Evolutionary conservation across 2,888 invertebrate genomes (phyloP).

Genomic region (Orchestes rusci): DNA sequence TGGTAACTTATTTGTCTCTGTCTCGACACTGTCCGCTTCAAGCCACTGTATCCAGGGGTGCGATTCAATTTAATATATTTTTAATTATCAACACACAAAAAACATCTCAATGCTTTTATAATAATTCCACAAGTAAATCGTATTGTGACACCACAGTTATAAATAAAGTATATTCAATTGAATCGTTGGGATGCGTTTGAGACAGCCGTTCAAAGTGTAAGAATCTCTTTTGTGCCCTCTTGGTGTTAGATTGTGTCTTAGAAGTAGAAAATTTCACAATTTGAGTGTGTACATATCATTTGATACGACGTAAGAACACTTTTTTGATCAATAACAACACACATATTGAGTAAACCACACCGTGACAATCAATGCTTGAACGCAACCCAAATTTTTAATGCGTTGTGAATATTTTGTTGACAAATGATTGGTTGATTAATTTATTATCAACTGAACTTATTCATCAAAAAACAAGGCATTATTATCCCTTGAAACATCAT

Average conservation of each 20-base stretch:
- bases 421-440: background rate
- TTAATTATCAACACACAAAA: too few relatives aligned
- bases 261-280: slow-evolving; percentile 7
- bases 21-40: slow-evolving; percentile 20
- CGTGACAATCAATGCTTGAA: slow-evolving; percentile 6
- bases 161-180: too few relatives aligned
- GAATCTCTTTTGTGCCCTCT: slow-evolving; percentile 1
- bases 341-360: background rate
- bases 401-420: slow-evolving; percentile 6
- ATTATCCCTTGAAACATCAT: too few relatives aligned
- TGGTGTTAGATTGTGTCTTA: slow-evolving; percentile 12
- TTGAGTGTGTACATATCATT: slow-evolving; percentile 9
- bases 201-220: slow-evolving; percentile 14
- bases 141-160: too few relatives aligned
- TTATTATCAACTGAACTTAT: too few relatives aligned
- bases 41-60: slow-evolving; percentile 15
- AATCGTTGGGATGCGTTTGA: slow-evolving; percentile 19
- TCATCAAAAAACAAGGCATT: too few relatives aligned
- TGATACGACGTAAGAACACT: background rate
- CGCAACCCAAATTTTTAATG: slow-evolving; percentile 13
- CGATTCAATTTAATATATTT: too few relatives aligned
- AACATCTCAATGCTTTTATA: too few relatives aligned
- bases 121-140: too few relatives aligned
- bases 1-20: slow-evolving; percentile 24
- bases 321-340: background rate